Conservation (phyloP, 2,113 vertebrate genomes). For the Callipepla californica region DNA sequence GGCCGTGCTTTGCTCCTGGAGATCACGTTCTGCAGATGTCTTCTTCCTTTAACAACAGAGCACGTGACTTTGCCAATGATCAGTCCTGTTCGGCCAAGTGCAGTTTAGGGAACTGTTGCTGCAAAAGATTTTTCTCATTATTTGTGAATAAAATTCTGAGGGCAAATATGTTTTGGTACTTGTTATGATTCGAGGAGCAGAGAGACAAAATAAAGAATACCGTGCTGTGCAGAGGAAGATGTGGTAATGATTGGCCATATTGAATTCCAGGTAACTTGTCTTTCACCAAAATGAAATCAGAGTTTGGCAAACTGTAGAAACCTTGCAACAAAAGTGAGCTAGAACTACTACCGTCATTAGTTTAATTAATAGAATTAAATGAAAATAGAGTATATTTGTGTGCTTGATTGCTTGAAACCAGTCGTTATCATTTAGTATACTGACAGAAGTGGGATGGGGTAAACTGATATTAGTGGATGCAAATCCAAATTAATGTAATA, state of each 20-base stretch:
- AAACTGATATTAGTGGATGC: slow-evolving; percentile 32
- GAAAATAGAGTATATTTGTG: not conserved
- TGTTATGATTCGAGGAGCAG: not conserved
- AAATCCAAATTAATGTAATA: slow-evolving; percentile 68
- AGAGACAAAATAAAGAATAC: not conserved
- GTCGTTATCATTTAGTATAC: not conserved
- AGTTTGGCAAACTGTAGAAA: not conserved
- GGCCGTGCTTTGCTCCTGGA: not conserved
- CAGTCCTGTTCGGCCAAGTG: not conserved
- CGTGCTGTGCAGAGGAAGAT: not conserved
- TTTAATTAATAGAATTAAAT: slow-evolving; percentile 42
- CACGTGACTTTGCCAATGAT: not conserved
- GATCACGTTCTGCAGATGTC: not conserved
- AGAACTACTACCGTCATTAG: not conserved
- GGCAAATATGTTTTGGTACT: not conserved
- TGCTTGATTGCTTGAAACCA: slow-evolving; percentile 16
- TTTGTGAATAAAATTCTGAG: not conserved
- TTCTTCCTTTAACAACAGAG: not conserved
- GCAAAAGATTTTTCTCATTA: not conserved
- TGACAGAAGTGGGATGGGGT: slow-evolving; percentile 1
- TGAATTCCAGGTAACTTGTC: not conserved
- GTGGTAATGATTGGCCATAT: not conserved
- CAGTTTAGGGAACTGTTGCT: not conserved
- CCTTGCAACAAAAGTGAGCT: not conserved
- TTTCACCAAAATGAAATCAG: not conserved